Conservation (phyloP, 2,113 vertebrate genomes). For the Himantopus leucocephalus region DNA sequence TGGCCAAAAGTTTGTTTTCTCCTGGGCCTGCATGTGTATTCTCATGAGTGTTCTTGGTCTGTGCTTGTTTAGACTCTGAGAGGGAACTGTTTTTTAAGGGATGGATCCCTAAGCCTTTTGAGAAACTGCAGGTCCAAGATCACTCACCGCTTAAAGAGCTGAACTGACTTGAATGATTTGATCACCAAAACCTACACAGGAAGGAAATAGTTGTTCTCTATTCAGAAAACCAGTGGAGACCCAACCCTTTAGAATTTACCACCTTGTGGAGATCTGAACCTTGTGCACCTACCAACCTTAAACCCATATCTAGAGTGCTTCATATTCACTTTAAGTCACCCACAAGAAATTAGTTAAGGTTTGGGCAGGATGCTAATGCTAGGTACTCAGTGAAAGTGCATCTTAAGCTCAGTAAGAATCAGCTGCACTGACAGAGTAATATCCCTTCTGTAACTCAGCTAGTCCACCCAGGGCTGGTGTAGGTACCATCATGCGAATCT, state of each 20-base stretch:
- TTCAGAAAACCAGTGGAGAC: not conserved
- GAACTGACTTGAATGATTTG: not conserved
- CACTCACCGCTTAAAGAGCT: not conserved
- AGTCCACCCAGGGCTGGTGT: not conserved
- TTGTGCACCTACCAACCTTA: fast-evolving
- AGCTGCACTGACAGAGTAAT: not conserved
- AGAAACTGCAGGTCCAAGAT: not conserved
- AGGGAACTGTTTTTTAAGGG: not conserved
- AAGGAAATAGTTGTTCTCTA: not conserved
- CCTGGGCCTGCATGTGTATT: not conserved
- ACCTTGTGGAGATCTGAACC: not conserved
- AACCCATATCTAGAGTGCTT: not conserved
- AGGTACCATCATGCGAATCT: too few species aligned
- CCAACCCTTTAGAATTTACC: not conserved
- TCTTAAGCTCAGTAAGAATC: not conserved
- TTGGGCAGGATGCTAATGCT: not conserved
- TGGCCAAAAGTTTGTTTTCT: fast-evolving
- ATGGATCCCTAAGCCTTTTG: not conserved
- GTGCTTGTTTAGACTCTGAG: not conserved
- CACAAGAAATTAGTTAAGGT: not conserved
- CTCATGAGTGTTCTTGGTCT: fast-evolving
- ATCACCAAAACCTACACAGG: not conserved
- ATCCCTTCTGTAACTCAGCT: not conserved
- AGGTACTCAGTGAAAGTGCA: not conserved
- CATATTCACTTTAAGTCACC: not conserved